A percentile compares a stretch with the other conserved stretches of the same genome.
Conservation (phyloP, 2,888 invertebrate genomes). For the Azorinus chamasolen region DNA sequence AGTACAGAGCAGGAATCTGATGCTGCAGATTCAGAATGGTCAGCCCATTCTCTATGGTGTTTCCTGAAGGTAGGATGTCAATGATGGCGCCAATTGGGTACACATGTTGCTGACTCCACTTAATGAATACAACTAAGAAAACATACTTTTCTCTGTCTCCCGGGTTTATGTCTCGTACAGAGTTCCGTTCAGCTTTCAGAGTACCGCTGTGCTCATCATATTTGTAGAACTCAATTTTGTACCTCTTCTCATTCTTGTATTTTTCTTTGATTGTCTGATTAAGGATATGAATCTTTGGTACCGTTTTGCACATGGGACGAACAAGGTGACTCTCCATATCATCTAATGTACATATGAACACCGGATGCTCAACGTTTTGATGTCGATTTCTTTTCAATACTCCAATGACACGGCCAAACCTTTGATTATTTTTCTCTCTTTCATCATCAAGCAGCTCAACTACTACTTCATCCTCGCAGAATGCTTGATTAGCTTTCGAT, state of each 20-base stretch:
- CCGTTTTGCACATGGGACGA: constrained; percentile 71
- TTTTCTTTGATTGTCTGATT: constrained; percentile 26
- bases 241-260: constrained; percentile 11
- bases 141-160: constrained; percentile 61
- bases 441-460: constrained; percentile 60
- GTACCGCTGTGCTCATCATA: constrained; percentile 45
- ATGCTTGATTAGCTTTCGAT: constrained; percentile 68
- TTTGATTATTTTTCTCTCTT: constrained; percentile 34
- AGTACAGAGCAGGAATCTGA: constrained; percentile 58
- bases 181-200: constrained; percentile 18
- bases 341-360: constrained; percentile 69
- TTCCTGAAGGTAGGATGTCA: constrained; percentile 54
- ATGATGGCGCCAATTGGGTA: constrained; percentile 72
- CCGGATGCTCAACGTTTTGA: constrained; percentile 57
- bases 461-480: constrained; percentile 68
- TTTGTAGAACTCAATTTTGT: constrained; percentile 60
- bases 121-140: constrained; percentile 68
- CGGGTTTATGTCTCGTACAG: constrained; percentile 48
- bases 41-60: constrained; percentile 42
- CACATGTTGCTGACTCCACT: constrained; percentile 58
- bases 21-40: constrained; percentile 53
- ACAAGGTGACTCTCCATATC: constrained; percentile 65
- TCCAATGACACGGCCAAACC: constrained; percentile 69
- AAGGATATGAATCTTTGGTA: constrained; percentile 70
- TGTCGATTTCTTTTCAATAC: constrained; percentile 30